These are phyloP conservation scores for Drosophila borborema DNA, from an alignment of 2,888 invertebrate species.

Conservation along the genomic window DNA sequence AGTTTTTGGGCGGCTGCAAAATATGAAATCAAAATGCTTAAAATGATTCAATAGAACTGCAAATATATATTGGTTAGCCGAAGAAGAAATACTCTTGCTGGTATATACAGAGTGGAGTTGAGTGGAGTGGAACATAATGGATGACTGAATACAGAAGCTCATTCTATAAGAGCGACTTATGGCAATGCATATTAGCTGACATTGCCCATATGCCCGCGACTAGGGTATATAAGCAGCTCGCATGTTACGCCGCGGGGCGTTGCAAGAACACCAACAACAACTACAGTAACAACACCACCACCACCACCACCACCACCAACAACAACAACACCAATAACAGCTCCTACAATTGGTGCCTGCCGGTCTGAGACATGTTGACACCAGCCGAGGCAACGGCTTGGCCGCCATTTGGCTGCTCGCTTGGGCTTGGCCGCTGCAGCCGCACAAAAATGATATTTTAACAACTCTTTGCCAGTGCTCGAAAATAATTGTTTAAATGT, in stretches of 20 bases:
- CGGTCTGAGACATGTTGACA: constrained; percentile 79
- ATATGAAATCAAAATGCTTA: constrained; percentile 43
- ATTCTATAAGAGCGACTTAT: background rate
- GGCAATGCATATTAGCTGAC: background rate
- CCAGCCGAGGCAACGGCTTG: constrained; percentile 56
- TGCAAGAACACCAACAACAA: constrained; percentile 48
- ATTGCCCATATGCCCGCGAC: background rate
- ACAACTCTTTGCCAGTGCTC: constrained; percentile 55
- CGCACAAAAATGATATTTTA: constrained; percentile 67
- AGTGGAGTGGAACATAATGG: background rate
- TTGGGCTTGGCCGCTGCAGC: constrained; percentile 48
- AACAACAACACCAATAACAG: constrained; percentile 24
- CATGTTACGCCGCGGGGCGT: constrained; percentile 60
- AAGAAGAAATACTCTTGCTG: constrained; percentile 19
- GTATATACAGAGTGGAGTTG: background rate
- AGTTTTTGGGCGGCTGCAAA: constrained; percentile 51
- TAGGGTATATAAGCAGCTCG: constrained; percentile 46
- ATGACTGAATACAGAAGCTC: too few relatives aligned
- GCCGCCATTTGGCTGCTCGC: constrained; percentile 48
- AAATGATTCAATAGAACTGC: constrained; percentile 1
- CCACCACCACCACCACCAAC: constrained; percentile 43
- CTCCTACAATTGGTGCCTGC: constrained; percentile 31
- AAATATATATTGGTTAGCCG: background rate
- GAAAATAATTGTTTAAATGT: constrained; percentile 80
- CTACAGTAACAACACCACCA: constrained; percentile 42